These are phyloP conservation scores for Siniperca undulata DNA, from an alignment of 2,797 vertebrate species.

Conservation along the genomic window DNA sequence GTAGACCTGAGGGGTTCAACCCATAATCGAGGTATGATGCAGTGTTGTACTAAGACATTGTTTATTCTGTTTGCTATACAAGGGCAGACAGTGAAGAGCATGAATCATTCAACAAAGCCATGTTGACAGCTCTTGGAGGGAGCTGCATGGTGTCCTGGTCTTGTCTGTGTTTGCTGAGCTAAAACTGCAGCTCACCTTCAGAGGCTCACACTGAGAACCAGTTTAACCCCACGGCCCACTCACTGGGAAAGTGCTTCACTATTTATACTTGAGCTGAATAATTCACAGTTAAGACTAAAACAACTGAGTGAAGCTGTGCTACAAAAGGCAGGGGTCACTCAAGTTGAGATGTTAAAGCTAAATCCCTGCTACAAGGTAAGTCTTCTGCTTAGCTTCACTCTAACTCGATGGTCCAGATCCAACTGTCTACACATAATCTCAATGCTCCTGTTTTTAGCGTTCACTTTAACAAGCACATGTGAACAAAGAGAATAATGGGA, in stretches of 20 bases:
- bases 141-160: constrained; percentile 11
- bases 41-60: constrained; percentile 9
- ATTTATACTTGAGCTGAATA: constrained; percentile 51
- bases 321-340: constrained; percentile 4
- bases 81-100: constrained; percentile 34
- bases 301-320: constrained; percentile 16
- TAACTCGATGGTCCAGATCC: not conserved
- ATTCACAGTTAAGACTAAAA: constrained; percentile 43
- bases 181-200: constrained; percentile 43
- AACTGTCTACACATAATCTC: not conserved
- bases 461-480: not conserved
- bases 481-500: not conserved
- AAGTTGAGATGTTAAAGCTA: constrained; percentile 19
- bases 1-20: not conserved
- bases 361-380: constrained; percentile 15
- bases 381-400: constrained; percentile 18
- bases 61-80: constrained; percentile 36
- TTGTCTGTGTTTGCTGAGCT: constrained; percentile 44
- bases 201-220: constrained; percentile 31
- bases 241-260: constrained; percentile 23
- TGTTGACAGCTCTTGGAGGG: constrained; percentile 42
- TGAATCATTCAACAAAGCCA: constrained; percentile 58
- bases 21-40: constrained; percentile 10
- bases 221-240: constrained; percentile 48
- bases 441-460: not conserved